phyloP scores from a whole-genome alignment of 2,113 vertebrate species.

The Sceloporus tristichus region DNA sequence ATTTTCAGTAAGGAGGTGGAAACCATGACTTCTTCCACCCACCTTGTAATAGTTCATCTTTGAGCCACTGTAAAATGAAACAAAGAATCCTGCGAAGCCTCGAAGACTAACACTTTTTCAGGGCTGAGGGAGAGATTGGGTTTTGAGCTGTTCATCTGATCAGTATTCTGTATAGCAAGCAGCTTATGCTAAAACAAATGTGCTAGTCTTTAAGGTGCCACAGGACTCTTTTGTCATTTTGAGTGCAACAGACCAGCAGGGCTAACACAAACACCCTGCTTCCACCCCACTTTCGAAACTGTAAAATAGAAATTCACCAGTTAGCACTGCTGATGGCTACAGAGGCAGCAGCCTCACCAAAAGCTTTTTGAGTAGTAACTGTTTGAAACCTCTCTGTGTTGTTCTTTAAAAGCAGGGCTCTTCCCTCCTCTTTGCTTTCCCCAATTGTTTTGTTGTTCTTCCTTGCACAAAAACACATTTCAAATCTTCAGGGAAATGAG shows the following conservation, averaged over 20 bases:
- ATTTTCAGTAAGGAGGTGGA: no score
- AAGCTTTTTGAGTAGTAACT: neutral
- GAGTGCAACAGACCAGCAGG: neutral
- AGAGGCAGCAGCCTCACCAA: neutral
- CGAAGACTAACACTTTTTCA: neutral
- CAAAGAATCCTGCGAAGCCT: no score
- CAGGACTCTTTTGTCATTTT: neutral
- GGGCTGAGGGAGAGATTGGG: neutral
- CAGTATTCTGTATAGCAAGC: neutral
- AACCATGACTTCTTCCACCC: neutral
- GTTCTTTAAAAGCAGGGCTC: neutral
- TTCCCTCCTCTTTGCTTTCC: neutral
- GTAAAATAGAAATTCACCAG: neutral
- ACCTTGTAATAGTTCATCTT: neutral
- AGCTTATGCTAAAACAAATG: neutral
- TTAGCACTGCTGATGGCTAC: neutral
- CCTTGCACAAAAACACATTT: constrained; percentile 16
- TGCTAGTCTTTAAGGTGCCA: neutral
- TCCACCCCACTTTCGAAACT: neutral
- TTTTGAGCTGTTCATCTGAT: neutral
- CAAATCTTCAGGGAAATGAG: constrained; percentile 25
- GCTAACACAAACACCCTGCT: no score
- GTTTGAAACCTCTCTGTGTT: no score
- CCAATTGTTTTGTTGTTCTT: constrained; percentile 19
- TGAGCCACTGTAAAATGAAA: neutral